These are phyloP conservation scores for Eupithecia dodoneata DNA, from an alignment of 2,888 invertebrate genomes.

Conservation along the genomic window DNA sequence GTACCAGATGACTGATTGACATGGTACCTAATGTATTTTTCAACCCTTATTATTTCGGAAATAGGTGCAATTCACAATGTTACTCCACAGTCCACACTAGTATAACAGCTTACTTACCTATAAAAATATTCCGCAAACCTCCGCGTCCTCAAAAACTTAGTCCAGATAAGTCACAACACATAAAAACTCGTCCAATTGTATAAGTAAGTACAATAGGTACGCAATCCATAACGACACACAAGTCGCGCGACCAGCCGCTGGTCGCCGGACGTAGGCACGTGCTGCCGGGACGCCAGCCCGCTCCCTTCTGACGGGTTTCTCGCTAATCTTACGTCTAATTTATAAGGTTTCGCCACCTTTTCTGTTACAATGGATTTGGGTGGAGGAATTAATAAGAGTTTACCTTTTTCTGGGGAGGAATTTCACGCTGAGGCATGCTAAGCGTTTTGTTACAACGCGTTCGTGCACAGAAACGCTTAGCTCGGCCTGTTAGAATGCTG, in stretches of 20 bases:
- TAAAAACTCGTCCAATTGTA: not conserved
- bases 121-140: not conserved
- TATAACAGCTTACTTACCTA: not conserved
- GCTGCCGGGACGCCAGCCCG: conserved; percentile 14
- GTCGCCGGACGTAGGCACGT: conserved; percentile 26
- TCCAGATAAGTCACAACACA: not conserved
- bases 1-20: not conserved
- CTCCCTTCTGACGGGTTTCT: conserved; percentile 28
- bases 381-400: conserved; percentile 8
- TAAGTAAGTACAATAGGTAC: conserved; percentile 11
- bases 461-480: not conserved
- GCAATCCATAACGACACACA: conserved; percentile 33
- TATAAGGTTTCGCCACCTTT: conserved; percentile 21
- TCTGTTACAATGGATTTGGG: conserved; percentile 12
- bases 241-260: conserved; percentile 22
- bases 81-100: not conserved
- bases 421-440: not conserved
- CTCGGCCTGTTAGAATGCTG: not conserved
- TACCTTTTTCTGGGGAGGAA: conserved; percentile 6
- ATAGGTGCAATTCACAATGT: not conserved
- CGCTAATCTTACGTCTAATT: conserved; percentile 33
- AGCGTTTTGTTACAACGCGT: not conserved
- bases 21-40: not conserved
- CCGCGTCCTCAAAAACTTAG: not conserved
- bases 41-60: not conserved